These are phyloP conservation scores for Pharmacophagus antenor DNA, from an alignment of 2,888 invertebrate species.

Conservation along the genomic window DNA sequence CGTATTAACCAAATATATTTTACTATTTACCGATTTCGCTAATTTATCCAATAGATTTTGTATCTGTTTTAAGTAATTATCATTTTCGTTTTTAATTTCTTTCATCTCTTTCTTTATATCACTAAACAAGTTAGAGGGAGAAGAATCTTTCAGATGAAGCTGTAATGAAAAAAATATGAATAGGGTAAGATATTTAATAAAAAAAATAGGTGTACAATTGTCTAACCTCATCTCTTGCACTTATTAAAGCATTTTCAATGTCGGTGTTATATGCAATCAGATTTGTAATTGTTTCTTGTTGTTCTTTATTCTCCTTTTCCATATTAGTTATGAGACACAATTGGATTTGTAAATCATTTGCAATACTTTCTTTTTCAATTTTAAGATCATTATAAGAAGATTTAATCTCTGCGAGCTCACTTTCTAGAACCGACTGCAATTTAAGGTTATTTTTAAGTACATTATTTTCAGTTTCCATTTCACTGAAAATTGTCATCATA, in stretches of 20 bases:
- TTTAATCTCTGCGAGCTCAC: slow-evolving; percentile 49
- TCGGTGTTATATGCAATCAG: slow-evolving; percentile 51
- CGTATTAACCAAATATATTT: slow-evolving; percentile 9
- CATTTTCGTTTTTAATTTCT: slow-evolving; percentile 57
- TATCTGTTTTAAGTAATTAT: slow-evolving; percentile 49
- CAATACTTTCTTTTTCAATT: slow-evolving; percentile 52
- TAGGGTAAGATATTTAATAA: background rate
- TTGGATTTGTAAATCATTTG: slow-evolving; percentile 46
- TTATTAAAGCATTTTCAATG: slow-evolving; percentile 56
- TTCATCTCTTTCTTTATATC: slow-evolving; percentile 55
- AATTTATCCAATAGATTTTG: slow-evolving; percentile 54
- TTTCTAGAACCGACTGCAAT: slow-evolving; percentile 48
- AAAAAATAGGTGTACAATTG: background rate
- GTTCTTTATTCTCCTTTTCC: slow-evolving; percentile 49
- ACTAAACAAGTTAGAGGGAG: slow-evolving; percentile 32
- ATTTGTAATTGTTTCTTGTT: slow-evolving; percentile 48
- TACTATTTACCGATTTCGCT: slow-evolving; percentile 54
- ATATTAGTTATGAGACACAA: slow-evolving; percentile 42
- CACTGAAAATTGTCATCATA: slow-evolving; percentile 42
- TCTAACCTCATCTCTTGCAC: slow-evolving; percentile 55
- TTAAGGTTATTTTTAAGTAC: slow-evolving; percentile 49
- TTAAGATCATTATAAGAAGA: slow-evolving; percentile 41
- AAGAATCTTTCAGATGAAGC: slow-evolving; percentile 6
- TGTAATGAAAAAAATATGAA: background rate
- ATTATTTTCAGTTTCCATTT: slow-evolving; percentile 50